phyloP scores from a whole-genome alignment of 2,888 invertebrate genomes.

The Yponomeuta malinellus region DNA sequence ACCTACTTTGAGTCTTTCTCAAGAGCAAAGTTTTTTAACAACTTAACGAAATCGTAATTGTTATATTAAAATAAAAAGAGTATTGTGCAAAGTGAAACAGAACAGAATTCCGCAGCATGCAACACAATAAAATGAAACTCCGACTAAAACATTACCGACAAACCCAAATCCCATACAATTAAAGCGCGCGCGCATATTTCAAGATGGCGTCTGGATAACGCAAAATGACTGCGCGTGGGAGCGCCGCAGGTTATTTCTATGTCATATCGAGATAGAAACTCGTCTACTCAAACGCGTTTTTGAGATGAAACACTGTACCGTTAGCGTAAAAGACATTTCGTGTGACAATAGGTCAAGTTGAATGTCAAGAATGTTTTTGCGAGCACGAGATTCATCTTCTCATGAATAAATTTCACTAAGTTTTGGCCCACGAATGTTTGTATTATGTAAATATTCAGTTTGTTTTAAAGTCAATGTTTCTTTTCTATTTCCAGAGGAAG shows the following conservation, averaged over 20 bases:
- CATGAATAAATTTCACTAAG: constrained; percentile 35
- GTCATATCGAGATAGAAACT: constrained; percentile 49
- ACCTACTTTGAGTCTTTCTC: neutral
- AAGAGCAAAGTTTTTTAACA: neutral
- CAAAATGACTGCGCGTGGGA: constrained; percentile 41
- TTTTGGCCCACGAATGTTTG: neutral
- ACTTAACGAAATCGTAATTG: constrained; percentile 24
- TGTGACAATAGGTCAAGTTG: constrained; percentile 45
- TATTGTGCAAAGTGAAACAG: constrained; percentile 41
- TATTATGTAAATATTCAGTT: neutral
- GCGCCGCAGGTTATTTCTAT: constrained; percentile 46
- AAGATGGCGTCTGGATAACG: constrained; percentile 34
- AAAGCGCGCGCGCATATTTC: constrained; percentile 26
- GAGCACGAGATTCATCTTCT: constrained; percentile 23
- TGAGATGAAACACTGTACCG: constrained; percentile 43
- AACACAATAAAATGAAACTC: constrained; percentile 46
- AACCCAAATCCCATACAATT: constrained; percentile 50
- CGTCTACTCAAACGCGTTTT: constrained; percentile 34
- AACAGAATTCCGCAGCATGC: constrained; percentile 25
- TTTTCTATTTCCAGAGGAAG: constrained; percentile 79
- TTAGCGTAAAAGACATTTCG: constrained; percentile 36
- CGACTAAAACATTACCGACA: constrained; percentile 27
- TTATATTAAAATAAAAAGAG: constrained; percentile 25
- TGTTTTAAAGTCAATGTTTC: neutral
- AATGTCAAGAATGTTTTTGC: constrained; percentile 29